These are phyloP conservation scores for Drosophila santomea DNA, from an alignment of 1,140 invertebrate genomes.

Conservation along the genomic window DNA sequence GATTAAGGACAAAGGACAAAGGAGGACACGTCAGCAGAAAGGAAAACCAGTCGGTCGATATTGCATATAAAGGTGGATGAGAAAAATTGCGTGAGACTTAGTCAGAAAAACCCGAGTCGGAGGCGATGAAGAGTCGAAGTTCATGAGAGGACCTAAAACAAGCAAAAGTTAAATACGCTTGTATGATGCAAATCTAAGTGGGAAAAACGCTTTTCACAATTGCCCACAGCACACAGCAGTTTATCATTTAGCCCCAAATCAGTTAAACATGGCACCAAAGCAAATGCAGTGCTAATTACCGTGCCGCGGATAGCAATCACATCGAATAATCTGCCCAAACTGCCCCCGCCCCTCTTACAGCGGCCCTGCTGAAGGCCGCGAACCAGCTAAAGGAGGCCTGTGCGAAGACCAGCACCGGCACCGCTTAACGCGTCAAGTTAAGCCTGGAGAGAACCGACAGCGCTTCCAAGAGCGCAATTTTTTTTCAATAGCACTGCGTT, in stretches of 20 bases:
- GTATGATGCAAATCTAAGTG: conserved; percentile 66
- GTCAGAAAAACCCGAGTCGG: conserved; percentile 40
- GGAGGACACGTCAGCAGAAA: conserved; percentile 87
- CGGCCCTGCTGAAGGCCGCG: conserved; percentile 67
- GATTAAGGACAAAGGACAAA: too few relatives aligned
- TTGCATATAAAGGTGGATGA: conserved; percentile 63
- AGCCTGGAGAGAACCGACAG: too few relatives aligned
- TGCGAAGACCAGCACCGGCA: too few relatives aligned
- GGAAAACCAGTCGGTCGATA: conserved; percentile 80
- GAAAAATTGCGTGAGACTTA: conserved; percentile 67
- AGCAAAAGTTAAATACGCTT: conserved; percentile 47
- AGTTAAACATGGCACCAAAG: conserved; percentile 51
- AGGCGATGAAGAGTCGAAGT: conserved; percentile 69
- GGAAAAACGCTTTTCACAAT: conserved; percentile 21
- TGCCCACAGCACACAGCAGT: conserved; percentile 21
- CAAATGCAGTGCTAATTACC: conserved; percentile 84
- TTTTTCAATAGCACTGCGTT: too few relatives aligned
- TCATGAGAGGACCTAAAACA: conserved; percentile 43
- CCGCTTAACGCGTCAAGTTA: too few relatives aligned
- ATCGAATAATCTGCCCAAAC: conserved; percentile 85
- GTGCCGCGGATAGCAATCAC: conserved; percentile 76
- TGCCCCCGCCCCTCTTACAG: conserved; percentile 85
- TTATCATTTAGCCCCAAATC: conserved; percentile 16
- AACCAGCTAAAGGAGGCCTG: too few relatives aligned
- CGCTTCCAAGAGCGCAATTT: too few relatives aligned